phyloP scores from a whole-genome alignment of 2,797 vertebrate species.

The Thaleichthys pacificus region DNA sequence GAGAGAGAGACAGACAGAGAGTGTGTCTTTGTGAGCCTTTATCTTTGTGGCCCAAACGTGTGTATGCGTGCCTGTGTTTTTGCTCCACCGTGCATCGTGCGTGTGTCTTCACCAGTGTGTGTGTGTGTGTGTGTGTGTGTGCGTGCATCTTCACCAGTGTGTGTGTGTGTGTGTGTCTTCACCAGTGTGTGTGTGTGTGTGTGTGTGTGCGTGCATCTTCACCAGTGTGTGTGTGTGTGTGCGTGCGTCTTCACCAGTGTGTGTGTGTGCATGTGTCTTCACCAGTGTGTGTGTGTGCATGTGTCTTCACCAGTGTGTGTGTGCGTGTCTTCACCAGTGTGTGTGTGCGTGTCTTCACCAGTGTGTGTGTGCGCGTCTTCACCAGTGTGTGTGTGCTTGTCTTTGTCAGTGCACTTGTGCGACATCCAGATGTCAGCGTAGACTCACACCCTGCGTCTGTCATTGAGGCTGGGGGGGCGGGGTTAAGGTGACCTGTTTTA shows the following conservation, averaged over 20 bases:
- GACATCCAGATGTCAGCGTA: slow-evolving; percentile 75
- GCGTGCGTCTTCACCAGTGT: slow-evolving; percentile 21
- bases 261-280: background rate
- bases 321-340: slow-evolving; percentile 3
- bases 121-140: slow-evolving; percentile 29
- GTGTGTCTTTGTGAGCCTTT: slow-evolving; percentile 48
- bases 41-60: slow-evolving; percentile 23
- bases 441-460: slow-evolving; percentile 71
- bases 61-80: background rate
- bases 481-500: slow-evolving; percentile 83
- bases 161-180: slow-evolving; percentile 15
- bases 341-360: slow-evolving; percentile 30
- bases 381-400: slow-evolving; percentile 21
- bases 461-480: slow-evolving; percentile 73
- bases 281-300: slow-evolving; percentile 3
- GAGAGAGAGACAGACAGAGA: slow-evolving; percentile 18
- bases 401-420: slow-evolving; percentile 41
- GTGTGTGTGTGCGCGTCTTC: slow-evolving; percentile 26
- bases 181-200: slow-evolving; percentile 19
- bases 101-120: background rate
- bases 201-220: slow-evolving; percentile 25
- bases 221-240: slow-evolving; percentile 23
- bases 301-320: slow-evolving; percentile 9
- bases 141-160: background rate
- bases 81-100: background rate